Percentiles rank a stretch among this genome's conserved stretches.
Evolutionary conservation across 30 jellyfish, hydroid and myxozoan genomes (phyloP).

Genomic region (Sanderia malayensis): DNA sequence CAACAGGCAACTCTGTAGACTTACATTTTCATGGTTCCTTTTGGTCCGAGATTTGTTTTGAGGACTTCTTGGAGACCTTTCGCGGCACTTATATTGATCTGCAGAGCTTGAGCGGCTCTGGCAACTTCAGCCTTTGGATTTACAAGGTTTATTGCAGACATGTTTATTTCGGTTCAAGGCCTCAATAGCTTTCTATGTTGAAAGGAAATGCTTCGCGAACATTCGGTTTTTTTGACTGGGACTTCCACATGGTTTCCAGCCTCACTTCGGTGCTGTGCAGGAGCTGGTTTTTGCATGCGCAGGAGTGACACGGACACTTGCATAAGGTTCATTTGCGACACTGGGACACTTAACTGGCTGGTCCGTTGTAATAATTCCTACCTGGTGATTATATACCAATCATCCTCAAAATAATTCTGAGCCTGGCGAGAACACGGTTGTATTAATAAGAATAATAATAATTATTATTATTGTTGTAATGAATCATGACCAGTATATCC

Average conservation of each 20-base stretch:
- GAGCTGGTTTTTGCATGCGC: too few relatives aligned
- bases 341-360: too few relatives aligned
- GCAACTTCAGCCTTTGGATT: conserved; percentile 99
- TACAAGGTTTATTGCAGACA: conserved; percentile 92
- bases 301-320: too few relatives aligned
- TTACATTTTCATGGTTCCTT: conserved; percentile 99
- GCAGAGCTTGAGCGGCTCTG: conserved; percentile 97
- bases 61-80: conserved; percentile 99
- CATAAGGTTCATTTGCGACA: too few relatives aligned
- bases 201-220: conserved; percentile 13
- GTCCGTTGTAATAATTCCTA: too few relatives aligned
- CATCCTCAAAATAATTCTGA: too few relatives aligned
- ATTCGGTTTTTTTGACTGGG: conserved; percentile 5
- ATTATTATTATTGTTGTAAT: too few relatives aligned
- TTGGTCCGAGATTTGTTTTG: conserved; percentile 98
- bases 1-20: too few relatives aligned
- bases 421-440: too few relatives aligned
- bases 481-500: too few relatives aligned
- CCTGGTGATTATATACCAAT: too few relatives aligned
- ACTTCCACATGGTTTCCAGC: background rate
- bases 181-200: background rate
- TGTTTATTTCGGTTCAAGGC: background rate
- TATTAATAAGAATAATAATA: too few relatives aligned
- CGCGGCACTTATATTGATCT: conserved; percentile 97
- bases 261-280: conserved; percentile 6